Base-by-base conservation (phyloP, 2,888 invertebrate species). In the Quadriops clusia region DNA sequence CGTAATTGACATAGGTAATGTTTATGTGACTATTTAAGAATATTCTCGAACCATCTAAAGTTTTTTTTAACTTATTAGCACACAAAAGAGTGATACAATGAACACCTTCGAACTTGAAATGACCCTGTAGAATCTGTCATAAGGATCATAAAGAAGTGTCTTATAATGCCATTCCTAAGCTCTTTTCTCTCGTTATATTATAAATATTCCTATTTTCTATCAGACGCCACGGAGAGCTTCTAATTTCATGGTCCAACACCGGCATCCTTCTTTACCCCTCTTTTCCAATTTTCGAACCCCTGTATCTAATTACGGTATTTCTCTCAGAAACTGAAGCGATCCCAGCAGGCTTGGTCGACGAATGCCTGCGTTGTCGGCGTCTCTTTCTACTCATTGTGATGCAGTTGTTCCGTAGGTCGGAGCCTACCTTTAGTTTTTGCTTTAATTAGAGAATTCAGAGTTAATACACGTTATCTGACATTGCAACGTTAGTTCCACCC, bases 231-330 rank as follows among this genome's bases (percentile, higher is more conserved):
- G 45, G 49, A 43, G 45, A 46, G 47, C 44, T 49, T 52, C 51
- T 55, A 58, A 56, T 58, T 58, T 57, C 57, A 57, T 54, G 57
- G 52, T 56, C 51, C 49, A 47, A 53, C 53, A 53, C 51, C 50
- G 51, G 47, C 49, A 45, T 46, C 36, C 38, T 44, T 45, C 45
- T 48, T 45, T 38, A 41, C 47, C 49, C 53, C 49, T 50, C 51
- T 50, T 48, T 34, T 49, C 51, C 46, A 48, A 51, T 50, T 48
- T 50, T 47, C 50, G 45, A 49, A 50, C 50, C 53, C 49, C 50
- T 49, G 53, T 53, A 53, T 51, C 56, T 56, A 56, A 57, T 57
- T 57, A 57, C 50, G 47, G 49, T 55, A 54, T 53, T 53, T 53
- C 54, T 53, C 51, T 49, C 45, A 44, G 51, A 50, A 47, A 46